A percentile compares a stretch with the other conserved stretches of the same genome.
Conservation (phyloP, 2,797 vertebrate species). For the Pseudopleuronectes americanus region DNA sequence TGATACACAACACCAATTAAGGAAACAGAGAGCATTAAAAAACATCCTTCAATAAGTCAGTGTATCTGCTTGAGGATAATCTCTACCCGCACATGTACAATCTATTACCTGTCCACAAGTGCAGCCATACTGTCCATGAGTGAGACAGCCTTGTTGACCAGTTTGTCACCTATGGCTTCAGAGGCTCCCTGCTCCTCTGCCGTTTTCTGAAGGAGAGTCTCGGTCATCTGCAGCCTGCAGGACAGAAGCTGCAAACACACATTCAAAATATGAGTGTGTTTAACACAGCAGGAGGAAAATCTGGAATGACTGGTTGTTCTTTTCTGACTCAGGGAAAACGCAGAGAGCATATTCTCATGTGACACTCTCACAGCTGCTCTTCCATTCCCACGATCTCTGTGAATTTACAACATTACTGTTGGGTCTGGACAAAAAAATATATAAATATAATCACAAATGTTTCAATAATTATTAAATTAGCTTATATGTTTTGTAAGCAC, state of each 20-base stretch:
- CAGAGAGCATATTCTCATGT: background rate
- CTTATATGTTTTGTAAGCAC: too few relatives aligned
- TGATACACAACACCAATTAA: too few relatives aligned
- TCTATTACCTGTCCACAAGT: conserved; percentile 68
- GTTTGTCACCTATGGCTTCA: conserved; percentile 67
- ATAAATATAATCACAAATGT: too few relatives aligned
- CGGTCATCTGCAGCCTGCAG: conserved; percentile 70
- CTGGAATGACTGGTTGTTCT: conserved; percentile 18
- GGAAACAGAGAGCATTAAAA: too few relatives aligned
- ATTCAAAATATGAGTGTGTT: background rate
- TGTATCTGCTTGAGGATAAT: background rate
- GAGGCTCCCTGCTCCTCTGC: conserved; percentile 59
- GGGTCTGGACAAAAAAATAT: too few relatives aligned
- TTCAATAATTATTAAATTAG: too few relatives aligned
- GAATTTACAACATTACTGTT: background rate
- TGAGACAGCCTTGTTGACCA: conserved; percentile 65
- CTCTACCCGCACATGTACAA: background rate
- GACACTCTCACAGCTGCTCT: background rate
- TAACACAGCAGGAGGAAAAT: background rate
- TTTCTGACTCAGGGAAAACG: background rate
- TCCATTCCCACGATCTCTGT: background rate
- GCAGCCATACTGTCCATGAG: conserved; percentile 75
- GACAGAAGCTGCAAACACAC: conserved; percentile 65
- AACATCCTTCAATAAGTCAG: too few relatives aligned
- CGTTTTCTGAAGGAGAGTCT: conserved; percentile 69